These are phyloP conservation scores for Heteronetta atricapilla DNA, from an alignment of 2,113 vertebrate genomes.

Conservation along the genomic window DNA sequence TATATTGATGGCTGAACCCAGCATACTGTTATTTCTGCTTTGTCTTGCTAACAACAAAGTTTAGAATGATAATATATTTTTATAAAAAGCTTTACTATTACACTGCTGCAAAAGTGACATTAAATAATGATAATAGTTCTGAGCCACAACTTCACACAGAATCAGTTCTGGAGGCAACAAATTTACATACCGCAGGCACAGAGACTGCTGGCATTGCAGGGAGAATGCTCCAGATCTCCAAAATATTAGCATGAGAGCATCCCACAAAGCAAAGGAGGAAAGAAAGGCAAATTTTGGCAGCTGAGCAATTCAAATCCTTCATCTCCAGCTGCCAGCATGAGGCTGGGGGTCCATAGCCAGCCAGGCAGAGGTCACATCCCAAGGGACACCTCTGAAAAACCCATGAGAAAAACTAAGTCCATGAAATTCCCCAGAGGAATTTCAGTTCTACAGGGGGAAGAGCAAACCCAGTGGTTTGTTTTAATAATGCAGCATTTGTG, in stretches of 20 bases:
- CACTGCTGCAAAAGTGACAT: slow-evolving; percentile 46
- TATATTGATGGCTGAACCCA: slow-evolving; percentile 74
- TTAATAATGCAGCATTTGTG: neutral
- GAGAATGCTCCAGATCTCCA: neutral
- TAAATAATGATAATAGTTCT: slow-evolving; percentile 75
- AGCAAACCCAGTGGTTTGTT: neutral
- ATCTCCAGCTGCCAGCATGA: neutral
- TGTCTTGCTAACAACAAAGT: slow-evolving; percentile 73
- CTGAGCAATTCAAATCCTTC: neutral
- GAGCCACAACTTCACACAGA: slow-evolving; percentile 49
- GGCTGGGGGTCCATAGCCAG: rapidly evolving
- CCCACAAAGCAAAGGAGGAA: neutral
- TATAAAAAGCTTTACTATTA: slow-evolving; percentile 65
- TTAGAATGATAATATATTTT: slow-evolving; percentile 72
- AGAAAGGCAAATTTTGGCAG: neutral
- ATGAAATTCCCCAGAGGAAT: neutral
- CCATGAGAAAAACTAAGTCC: neutral
- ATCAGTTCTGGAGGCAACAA: slow-evolving; percentile 53
- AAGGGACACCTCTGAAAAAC: neutral
- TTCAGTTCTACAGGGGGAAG: neutral
- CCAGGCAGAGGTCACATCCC: neutral
- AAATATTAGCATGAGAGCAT: neutral
- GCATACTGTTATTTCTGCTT: slow-evolving; percentile 72
- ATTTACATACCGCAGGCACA: neutral
- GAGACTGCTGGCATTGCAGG: neutral